Evolutionary conservation across 2,113 vertebrate genomes (phyloP), one percentile per base, ranked within the genome.

Genomic region (Uropsilus gracilis): DNA sequence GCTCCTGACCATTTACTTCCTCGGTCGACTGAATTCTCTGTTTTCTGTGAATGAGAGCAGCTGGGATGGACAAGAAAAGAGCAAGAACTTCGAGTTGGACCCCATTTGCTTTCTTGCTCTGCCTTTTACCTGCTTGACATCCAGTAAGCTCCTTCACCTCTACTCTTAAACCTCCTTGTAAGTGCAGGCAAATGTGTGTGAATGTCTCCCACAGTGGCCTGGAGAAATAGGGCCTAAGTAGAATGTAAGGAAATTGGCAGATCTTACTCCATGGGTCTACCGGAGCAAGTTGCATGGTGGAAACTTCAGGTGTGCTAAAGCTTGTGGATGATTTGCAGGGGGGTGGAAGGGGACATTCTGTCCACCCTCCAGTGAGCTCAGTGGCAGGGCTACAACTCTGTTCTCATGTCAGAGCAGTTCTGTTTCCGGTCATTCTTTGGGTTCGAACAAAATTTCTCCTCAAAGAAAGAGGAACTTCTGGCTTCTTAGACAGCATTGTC

Each of bases 141-240:
- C 1, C 4, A 20, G 32, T 39, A 24, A 50, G 28, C 24, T 50
- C 10, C 0, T 0, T 76, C 20, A 6, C 1, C 0, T 81, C 7
- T 39, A 17, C 59, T 42, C 18, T 8, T 42, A 16, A 71, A 32
- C 17, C 37, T 32, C 3, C 37, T 17, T 0, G 5, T 55, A 10
- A 86, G 7, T 34, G 28, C 0, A 22, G 5, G 24, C 9, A 16
- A 9, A 18, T 0, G 8, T 14, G 4, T 24, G 39, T 6, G 63
- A 32, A 17, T 50, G 5, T 48, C 12, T 17, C 71, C 39, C 28
- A 3, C 17, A 12, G 1, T 1, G 28, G 69, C 17, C 34, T 77
- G 22, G 28, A 5, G 1, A 11, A 28, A 0, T 28, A 5, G 57
- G 34, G 10, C 6, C 32, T 30, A 17, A 39, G 14, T 11, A 20